These are phyloP conservation scores for Leuctra nigra DNA, from an alignment of 2,888 invertebrate genomes.

Conservation along the genomic window DNA sequence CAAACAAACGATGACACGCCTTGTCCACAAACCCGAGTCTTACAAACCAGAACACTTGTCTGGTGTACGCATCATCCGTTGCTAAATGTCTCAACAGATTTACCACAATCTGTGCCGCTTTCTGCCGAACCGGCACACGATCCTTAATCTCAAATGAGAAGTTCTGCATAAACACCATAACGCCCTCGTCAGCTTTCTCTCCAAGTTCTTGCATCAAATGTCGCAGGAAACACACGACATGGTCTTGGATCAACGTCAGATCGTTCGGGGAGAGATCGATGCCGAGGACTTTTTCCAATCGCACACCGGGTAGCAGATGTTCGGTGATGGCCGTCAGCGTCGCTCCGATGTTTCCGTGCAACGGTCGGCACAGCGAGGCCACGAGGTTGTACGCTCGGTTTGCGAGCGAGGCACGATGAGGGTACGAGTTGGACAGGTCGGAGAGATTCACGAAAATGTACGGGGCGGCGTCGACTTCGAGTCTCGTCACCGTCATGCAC, in stretches of 20 bases:
- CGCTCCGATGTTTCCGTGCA: conserved; percentile 41
- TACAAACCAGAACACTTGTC: conserved; percentile 38
- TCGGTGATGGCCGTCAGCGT: conserved; percentile 40
- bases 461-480: conserved; percentile 31
- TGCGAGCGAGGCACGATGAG: conserved; percentile 31
- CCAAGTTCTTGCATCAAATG: conserved; percentile 34
- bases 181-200: conserved; percentile 33
- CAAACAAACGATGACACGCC: conserved; percentile 43
- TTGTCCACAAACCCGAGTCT: conserved; percentile 37
- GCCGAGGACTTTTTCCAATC: conserved; percentile 33
- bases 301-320: conserved; percentile 39
- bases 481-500: conserved; percentile 36
- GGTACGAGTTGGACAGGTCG: not conserved
- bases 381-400: conserved; percentile 40
- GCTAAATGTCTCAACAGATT: conserved; percentile 37
- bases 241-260: conserved; percentile 33
- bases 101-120: conserved; percentile 39
- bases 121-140: conserved; percentile 40
- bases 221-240: conserved; percentile 33
- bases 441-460: conserved; percentile 14
- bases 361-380: conserved; percentile 37
- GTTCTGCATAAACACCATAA: conserved; percentile 40
- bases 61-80: conserved; percentile 34
- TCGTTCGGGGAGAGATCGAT: conserved; percentile 25
- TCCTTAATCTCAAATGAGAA: conserved; percentile 42